Conservation (phyloP, 2,888 invertebrate species). For the Brenthis ino region DNA sequence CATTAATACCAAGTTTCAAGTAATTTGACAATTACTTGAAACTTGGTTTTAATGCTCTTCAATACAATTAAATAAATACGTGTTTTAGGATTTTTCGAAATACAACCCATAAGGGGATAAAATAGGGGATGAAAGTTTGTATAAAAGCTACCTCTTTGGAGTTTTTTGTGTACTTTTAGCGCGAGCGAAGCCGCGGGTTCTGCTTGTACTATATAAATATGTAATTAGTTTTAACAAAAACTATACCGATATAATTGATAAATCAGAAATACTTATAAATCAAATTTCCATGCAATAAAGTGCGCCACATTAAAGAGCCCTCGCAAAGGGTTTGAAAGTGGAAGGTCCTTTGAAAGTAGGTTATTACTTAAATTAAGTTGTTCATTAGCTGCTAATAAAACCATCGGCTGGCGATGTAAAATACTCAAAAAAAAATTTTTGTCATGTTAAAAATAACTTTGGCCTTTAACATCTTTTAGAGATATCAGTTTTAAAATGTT, state of each 20-base stretch:
- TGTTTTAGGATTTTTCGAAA: too few species aligned
- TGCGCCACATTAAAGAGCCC: neutral
- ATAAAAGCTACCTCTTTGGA: too few species aligned
- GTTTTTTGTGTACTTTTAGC: too few species aligned
- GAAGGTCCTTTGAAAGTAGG: constrained; percentile 15
- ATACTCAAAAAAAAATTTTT: constrained; percentile 9
- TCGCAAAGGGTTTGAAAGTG: constrained; percentile 9
- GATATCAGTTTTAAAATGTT: neutral
- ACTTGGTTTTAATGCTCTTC: too few species aligned
- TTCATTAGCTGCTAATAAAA: constrained; percentile 26
- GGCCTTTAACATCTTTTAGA: neutral
- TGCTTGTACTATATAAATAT: too few species aligned
- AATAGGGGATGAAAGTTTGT: too few species aligned
- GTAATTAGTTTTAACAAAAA: too few species aligned
- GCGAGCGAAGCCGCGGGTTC: too few species aligned
- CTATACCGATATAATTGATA: neutral
- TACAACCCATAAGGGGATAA: too few species aligned
- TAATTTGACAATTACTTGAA: too few species aligned
- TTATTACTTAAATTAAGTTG: constrained; percentile 25
- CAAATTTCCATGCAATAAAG: constrained; percentile 11
- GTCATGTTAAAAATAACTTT: constrained; percentile 12
- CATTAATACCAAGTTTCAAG: too few species aligned
- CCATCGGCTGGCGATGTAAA: constrained; percentile 7
- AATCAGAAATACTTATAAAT: constrained; percentile 7
- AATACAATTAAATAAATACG: too few species aligned